Percentiles rank a stretch among this genome's conserved stretches.
Evolutionary conservation across 2,888 invertebrate species (phyloP).

Genomic region (Noctuana brunneofusca): DNA sequence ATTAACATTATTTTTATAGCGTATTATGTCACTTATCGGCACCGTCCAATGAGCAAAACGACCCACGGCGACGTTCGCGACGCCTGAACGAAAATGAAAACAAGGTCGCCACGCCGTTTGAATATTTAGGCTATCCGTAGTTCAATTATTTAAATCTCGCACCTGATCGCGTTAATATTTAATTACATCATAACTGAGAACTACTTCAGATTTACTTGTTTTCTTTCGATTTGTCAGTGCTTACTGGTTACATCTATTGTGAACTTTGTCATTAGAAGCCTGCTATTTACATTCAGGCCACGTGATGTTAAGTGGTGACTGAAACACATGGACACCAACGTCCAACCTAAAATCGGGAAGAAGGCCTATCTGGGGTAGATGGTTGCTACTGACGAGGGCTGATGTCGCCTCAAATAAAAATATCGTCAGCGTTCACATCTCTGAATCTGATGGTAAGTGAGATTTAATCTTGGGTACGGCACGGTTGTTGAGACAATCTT

Average conservation of each 20-base stretch:
- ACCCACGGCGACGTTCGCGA: slow-evolving; percentile 43
- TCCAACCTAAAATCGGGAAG: too few species aligned
- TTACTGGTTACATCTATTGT: background rate
- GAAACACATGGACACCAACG: too few species aligned
- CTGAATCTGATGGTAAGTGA: too few species aligned
- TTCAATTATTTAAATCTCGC: slow-evolving; percentile 49
- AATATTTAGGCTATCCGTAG: slow-evolving; percentile 64
- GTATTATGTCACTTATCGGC: slow-evolving; percentile 55
- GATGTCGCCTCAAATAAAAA: too few species aligned
- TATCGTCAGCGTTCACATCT: too few species aligned
- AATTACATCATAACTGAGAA: slow-evolving; percentile 10
- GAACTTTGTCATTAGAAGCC: background rate
- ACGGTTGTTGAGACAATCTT: too few species aligned
- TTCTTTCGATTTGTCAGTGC: background rate
- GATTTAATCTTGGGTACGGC: too few species aligned
- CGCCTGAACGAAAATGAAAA: slow-evolving; percentile 72
- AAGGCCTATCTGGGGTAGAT: too few species aligned
- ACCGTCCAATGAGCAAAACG: slow-evolving; percentile 51
- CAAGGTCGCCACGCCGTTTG: slow-evolving; percentile 74
- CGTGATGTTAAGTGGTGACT: too few species aligned
- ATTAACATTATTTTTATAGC: slow-evolving; percentile 46
- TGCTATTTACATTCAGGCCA: background rate
- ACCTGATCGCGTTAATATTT: slow-evolving; percentile 16
- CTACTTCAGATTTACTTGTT: background rate
- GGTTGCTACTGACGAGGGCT: too few species aligned